These are phyloP conservation scores for Eupithecia vulgata DNA, from an alignment of 2,888 invertebrate species.

Conservation along the genomic window DNA sequence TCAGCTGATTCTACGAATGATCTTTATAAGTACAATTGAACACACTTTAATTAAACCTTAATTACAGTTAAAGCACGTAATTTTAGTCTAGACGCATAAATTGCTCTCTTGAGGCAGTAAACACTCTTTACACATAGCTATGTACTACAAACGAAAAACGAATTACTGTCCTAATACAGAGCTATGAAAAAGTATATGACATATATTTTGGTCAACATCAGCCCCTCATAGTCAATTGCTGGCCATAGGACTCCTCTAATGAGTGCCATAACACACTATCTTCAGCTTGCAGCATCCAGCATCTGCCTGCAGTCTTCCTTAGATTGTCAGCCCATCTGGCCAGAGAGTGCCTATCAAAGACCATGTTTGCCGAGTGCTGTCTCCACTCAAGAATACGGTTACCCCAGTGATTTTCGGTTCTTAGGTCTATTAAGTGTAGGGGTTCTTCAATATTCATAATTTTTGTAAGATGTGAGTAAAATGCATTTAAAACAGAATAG, in stretches of 20 bases:
- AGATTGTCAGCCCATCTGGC: not conserved
- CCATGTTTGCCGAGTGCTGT: not conserved
- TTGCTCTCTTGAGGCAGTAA: conserved; percentile 8
- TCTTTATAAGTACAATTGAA: not conserved
- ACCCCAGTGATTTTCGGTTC: not conserved
- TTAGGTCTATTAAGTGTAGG: too few species aligned
- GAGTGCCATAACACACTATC: not conserved
- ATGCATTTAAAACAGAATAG: too few species aligned
- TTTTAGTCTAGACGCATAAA: conserved; percentile 28
- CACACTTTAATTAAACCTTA: conserved; percentile 8
- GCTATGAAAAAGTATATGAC: not conserved
- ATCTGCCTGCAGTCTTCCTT: not conserved
- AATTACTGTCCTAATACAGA: not conserved
- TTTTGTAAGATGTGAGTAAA: too few species aligned
- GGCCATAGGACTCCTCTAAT: not conserved
- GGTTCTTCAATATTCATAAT: too few species aligned
- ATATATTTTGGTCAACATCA: not conserved
- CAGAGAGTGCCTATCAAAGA: not conserved
- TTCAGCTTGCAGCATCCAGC: not conserved
- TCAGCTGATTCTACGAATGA: not conserved
- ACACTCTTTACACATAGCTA: not conserved
- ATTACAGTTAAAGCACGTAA: conserved; percentile 17
- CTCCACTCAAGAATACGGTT: not conserved
- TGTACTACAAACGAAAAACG: not conserved
- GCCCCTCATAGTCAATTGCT: too few species aligned